Evolutionary conservation across 2,888 invertebrate species (phyloP), one percentile per base, ranked within the genome.

Genomic region (Hydroisotoma schaefferi): DNA sequence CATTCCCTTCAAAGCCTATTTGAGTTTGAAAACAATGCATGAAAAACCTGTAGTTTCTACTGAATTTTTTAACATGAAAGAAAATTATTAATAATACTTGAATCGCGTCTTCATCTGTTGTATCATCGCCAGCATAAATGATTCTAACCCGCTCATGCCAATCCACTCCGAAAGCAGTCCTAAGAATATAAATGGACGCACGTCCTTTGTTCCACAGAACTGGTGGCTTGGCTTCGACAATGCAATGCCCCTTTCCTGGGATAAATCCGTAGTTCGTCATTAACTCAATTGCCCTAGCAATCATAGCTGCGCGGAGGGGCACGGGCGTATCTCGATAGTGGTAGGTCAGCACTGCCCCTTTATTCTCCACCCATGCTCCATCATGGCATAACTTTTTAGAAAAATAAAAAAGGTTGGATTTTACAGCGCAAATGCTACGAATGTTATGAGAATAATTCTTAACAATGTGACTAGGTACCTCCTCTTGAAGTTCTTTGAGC

Each of bases 291-390:
- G 90, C 91, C 73, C 84, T 82, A n/a, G 83, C 83, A 1, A 87
- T 84, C 76, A 91, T 81, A 4, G 81, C 81, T 0, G 83, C 80
- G 44, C 90, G 83, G 67, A 85, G 78, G 52, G 85, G 81, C 54
- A 81, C 75, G 10, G 90, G 90, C 0, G 90, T 87, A 78, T 91
- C 90, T 8, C 91, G 84, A 78, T 85, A 92, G 76, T 92, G 92
- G 81, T 90, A 91, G 2, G 92, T 91, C 38, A 92, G 78, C 6
- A 91, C 78, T 0, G 90, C 87, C 0, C 91, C 91, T 76, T 92
- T 92, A 78, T 91, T 91, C 76, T 92, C 92, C 8, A 92, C 91
- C 91, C 92, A 92, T 0, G 91, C 90, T 2, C 92, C 91, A 73
- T 91, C 89, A 69, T 82, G 84, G 76, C 90, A 91, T 2, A 90